These are phyloP conservation scores for Lasiurus cinereus DNA, from an alignment of 2,113 vertebrate species.

Conservation along the genomic window DNA sequence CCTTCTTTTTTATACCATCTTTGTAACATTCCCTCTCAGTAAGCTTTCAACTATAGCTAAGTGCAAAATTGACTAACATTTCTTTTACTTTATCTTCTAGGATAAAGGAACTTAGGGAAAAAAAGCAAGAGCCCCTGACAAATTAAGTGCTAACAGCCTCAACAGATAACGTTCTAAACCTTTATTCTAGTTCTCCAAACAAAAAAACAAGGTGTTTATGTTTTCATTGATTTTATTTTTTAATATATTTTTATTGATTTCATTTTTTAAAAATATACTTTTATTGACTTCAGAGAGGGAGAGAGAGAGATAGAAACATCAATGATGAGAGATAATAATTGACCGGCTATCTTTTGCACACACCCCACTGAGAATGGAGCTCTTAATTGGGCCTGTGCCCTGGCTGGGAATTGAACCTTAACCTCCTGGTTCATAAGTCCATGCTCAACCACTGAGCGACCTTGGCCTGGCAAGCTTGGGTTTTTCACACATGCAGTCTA, in stretches of 20 bases:
- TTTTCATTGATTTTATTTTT: no score
- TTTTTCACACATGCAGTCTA: not conserved
- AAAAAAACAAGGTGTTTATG: not conserved
- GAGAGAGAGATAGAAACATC: no score
- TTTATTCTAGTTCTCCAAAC: conserved; percentile 24
- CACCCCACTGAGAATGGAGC: no score
- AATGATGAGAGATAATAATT: no score
- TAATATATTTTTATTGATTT: no score
- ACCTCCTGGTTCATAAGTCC: no score
- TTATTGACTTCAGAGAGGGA: no score
- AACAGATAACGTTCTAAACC: not conserved
- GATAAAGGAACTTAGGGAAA: not conserved
- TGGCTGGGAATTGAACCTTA: no score
- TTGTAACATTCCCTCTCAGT: not conserved
- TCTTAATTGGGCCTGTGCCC: no score
- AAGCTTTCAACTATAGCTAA: conserved; percentile 33
- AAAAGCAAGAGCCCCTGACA: not conserved
- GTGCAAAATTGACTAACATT: conserved; percentile 28
- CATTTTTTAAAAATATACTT: no score
- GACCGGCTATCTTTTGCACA: no score
- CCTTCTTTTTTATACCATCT: not conserved
- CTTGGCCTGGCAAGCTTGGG: not conserved
- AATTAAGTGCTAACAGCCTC: conserved; percentile 4
- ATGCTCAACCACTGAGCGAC: no score
- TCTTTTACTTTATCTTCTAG: conserved; percentile 38